Percentiles rank a stretch among this genome's conserved stretches.
These are phyloP conservation scores for Turdus rufiventris DNA, from an alignment of 2,113 vertebrate genomes.

Conservation along the genomic window DNA sequence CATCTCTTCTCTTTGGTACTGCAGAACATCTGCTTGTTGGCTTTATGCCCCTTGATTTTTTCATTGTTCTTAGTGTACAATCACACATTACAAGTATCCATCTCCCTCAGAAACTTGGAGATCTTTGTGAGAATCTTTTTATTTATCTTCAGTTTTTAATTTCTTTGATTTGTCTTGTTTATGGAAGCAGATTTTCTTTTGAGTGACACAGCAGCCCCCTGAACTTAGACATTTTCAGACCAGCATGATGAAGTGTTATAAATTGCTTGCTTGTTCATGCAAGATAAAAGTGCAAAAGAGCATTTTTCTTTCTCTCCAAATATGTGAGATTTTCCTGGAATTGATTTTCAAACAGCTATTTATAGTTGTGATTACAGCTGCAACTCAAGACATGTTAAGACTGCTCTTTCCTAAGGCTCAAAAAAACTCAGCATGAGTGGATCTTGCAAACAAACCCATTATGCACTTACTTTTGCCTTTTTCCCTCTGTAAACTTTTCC, in stretches of 20 bases:
- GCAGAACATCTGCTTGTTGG: neutral
- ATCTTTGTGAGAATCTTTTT: neutral
- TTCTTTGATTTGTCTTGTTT: neutral
- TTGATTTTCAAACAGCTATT: neutral
- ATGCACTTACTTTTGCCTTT: neutral
- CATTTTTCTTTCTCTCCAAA: neutral
- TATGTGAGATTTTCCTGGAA: neutral
- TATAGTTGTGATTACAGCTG: neutral
- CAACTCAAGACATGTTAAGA: neutral
- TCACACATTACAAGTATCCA: neutral
- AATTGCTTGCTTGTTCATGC: neutral
- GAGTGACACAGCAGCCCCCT: neutral
- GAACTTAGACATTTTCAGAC: neutral
- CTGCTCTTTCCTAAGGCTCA: neutral
- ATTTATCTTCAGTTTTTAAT: neutral
- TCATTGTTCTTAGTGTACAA: neutral
- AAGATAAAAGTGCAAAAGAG: neutral
- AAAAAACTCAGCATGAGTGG: neutral
- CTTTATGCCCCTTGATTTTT: neutral
- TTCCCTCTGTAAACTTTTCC: neutral
- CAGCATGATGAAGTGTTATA: neutral
- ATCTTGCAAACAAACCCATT: neutral
- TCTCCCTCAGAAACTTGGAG: neutral
- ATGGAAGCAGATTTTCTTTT: neutral
- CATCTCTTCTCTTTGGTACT: neutral